Evolutionary conservation across 2,888 invertebrate species (phyloP), one percentile per base, ranked within the genome.

Genomic region (Microdon myrmicae): DNA sequence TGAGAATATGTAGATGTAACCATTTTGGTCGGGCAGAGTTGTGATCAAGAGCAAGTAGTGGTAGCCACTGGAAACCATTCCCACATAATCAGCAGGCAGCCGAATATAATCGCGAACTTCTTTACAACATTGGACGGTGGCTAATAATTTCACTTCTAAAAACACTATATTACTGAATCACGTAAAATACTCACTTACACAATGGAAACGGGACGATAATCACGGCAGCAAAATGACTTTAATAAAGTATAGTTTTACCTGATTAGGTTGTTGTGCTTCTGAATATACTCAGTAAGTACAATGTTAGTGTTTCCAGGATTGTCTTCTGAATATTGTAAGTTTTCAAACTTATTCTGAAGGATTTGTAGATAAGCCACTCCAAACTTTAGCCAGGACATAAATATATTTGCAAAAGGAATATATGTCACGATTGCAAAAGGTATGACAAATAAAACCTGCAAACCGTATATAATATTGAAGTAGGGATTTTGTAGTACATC

Each of bases 331-430:
- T 31, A n/a, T 20, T 67, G 47, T 14, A 70, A 19, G 5, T 45
- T 47, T n/a, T 56, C 41, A 6, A 72, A 31, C 23, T 68, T 69
- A 10, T 23, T 12, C 7, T 67, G 61, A n/a, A 72, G n/a, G 38
- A 68, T 47, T 28, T 67, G 41, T 9, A 71, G 19, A 10, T 56
- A 12, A 4, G 45, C 67, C 35, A 68, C 70, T 9, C 68, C 70
- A 44, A 71, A 72, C 29, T 69, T 53, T 1, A 71, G 41, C 53
- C 58, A 72, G 4, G 61, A 32, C 10, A 70, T 48, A n/a, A 70
- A 68, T 1, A 71, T 34, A 32, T 71, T 71, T 0, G 70, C 67
- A 32, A 68, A 71, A 1, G 69, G 69, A 13, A 69, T 43, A 29
- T 71, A 72, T 5, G 60, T 53, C 9, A 28, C 23, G 2, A 67